phyloP scores from a whole-genome alignment of 92 coral and sea anemone species.

The Desmophyllum pertusum region DNA sequence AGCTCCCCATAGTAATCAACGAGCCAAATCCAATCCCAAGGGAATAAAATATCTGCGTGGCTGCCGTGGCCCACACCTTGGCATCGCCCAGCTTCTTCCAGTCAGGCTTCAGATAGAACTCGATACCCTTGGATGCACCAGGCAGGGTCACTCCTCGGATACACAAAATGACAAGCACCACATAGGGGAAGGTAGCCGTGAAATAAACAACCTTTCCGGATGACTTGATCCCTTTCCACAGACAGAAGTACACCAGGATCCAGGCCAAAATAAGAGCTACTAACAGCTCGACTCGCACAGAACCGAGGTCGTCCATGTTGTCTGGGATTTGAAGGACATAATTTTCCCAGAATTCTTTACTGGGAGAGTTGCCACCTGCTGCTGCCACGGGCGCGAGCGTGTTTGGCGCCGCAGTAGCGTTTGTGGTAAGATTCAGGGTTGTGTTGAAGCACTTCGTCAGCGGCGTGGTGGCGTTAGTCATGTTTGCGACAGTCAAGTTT shows the following conservation, averaged over 20 bases:
- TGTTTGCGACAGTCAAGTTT: constrained; percentile 8
- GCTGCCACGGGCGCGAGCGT: constrained; percentile 49
- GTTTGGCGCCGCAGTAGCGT: constrained; percentile 43
- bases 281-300: constrained; percentile 88
- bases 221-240: constrained; percentile 99
- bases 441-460: constrained; percentile 5
- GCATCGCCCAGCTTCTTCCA: constrained; percentile 89
- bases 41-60: constrained; percentile 98
- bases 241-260: constrained; percentile 94
- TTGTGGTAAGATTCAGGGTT: constrained; percentile 59
- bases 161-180: constrained; percentile 83
- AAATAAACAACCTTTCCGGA: constrained; percentile 99
- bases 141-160: constrained; percentile 95
- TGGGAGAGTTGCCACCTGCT: constrained; percentile 64
- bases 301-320: constrained; percentile 77
- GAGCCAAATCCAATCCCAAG: constrained; percentile 99
- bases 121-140: constrained; percentile 88
- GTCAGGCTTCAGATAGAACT: constrained; percentile 92
- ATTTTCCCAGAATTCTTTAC: constrained; percentile 94
- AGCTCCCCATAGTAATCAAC: constrained; percentile 96
- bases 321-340: constrained; percentile 82
- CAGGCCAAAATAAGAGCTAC: constrained; percentile 88
- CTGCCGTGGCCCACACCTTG: constrained; percentile 95
- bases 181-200: constrained; percentile 98
- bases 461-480: constrained; percentile 11